A percentile compares a stretch with the other conserved stretches of the same genome.
Conservation (phyloP, 2,113 vertebrate species). For the Rhinopithecus roxellana region DNA sequence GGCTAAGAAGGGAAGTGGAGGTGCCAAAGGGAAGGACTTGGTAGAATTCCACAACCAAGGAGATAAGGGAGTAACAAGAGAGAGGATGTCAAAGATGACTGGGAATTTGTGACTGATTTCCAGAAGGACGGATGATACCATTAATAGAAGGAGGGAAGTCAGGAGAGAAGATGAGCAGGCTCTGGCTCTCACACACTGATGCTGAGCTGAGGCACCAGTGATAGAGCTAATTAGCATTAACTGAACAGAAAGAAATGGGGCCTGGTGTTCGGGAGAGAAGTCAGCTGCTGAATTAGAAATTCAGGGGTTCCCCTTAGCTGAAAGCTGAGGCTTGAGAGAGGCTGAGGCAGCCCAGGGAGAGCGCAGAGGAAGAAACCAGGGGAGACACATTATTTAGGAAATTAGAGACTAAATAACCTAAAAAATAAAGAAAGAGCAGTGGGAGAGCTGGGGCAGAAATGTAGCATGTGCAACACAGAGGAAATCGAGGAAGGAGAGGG, state of each 20-base stretch:
- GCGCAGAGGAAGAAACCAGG: background rate
- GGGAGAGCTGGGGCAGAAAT: background rate
- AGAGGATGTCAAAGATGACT: background rate
- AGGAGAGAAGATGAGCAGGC: background rate
- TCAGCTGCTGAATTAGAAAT: background rate
- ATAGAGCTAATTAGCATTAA: slow-evolving; percentile 37
- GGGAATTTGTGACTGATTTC: background rate
- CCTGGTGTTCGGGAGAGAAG: background rate
- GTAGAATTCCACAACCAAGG: background rate
- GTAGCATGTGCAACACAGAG: background rate
- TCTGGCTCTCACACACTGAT: background rate
- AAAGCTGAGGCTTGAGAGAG: background rate
- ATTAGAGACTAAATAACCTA: background rate
- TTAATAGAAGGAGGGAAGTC: background rate
- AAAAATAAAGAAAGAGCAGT: background rate
- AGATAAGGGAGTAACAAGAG: background rate
- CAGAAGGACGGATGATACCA: background rate
- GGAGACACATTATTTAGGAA: background rate
- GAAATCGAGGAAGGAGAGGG: background rate
- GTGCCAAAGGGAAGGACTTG: background rate
- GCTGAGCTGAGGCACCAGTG: background rate
- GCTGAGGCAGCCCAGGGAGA: background rate
- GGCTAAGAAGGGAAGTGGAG: background rate
- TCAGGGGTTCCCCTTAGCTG: background rate
- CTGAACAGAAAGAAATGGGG: background rate